Evolutionary conservation across 2,113 vertebrate species (phyloP), one percentile per base, ranked within the genome.

Genomic region (Silurus meridionalis): DNA sequence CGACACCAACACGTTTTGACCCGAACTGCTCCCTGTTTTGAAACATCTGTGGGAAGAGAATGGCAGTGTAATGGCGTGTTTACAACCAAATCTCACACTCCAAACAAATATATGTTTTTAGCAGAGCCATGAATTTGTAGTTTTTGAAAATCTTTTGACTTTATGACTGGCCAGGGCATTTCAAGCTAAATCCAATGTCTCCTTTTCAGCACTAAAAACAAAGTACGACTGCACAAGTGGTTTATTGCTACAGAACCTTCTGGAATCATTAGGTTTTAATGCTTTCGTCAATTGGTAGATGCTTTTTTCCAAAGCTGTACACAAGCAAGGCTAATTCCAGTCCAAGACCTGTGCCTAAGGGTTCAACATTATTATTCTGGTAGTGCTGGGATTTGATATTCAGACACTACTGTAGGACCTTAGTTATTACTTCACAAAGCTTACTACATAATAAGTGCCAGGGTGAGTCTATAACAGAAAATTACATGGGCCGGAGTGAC

Each of bases 1-100:
- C 91, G 93, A 92, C 91, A 91, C 64, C 13, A 83, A 84, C 50
- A 90, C 89, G 89, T 81, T 83, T 87, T 83, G 48, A 90, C 91
- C 80, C 86, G 86, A 87, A 88, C 74, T 50, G 82, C 13, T 46
- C 88, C 58, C 50, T 60, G 81, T 81, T 80, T 85, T 78, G 78
- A 71, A 82, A 53, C 50, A 57, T 87, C 80, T 71, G 52, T 85
- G 83, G 82, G 82, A 84, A 83, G 89, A 61, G 61, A 77, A 80
- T 25, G 50, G 71, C 37, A 55, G 72, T 7, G 37, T 87, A 84
- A 69, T 83, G 67, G 66, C n/a, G 14, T 80, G 80, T 84, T 87
- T 63, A 48, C 85, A 82, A 74, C 69, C 84, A 80, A n/a, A 74
- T 4, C 82, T 61, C 85, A 64, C 72, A 58, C 37, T 37, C 37